Conservation (phyloP, 2,888 invertebrate genomes). For the Trichogramma dendrolimi region DNA sequence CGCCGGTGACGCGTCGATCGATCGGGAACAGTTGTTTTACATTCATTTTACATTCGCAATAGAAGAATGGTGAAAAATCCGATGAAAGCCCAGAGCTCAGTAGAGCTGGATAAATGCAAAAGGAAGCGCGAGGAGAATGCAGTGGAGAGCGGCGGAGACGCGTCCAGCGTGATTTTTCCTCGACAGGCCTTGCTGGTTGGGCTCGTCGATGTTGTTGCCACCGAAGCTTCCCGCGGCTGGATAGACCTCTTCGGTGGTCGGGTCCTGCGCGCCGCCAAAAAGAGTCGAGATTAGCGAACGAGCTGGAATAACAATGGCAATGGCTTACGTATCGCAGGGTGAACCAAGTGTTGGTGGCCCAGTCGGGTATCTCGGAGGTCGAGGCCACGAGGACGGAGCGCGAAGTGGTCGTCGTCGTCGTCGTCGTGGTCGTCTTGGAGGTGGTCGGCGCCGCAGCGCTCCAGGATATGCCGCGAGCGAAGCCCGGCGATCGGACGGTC, state of each 20-base stretch:
- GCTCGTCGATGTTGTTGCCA: slow-evolving; percentile 58
- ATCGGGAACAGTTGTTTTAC: too few relatives aligned
- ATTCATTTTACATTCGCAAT: too few relatives aligned
- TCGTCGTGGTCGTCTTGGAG: slow-evolving; percentile 47
- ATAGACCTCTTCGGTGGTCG: slow-evolving; percentile 52
- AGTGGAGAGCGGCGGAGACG: too few relatives aligned
- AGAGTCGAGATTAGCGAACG: not conserved
- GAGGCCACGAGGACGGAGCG: not conserved
- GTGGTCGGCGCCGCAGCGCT: slow-evolving; percentile 34
- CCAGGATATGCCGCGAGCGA: slow-evolving; percentile 56
- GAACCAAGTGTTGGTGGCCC: slow-evolving; percentile 44
- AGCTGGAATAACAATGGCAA: not conserved
- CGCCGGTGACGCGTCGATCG: too few relatives aligned
- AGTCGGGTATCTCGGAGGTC: slow-evolving; percentile 41
- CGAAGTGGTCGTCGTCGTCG: slow-evolving; percentile 13
- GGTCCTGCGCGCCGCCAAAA: slow-evolving; percentile 32
- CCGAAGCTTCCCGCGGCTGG: slow-evolving; percentile 55
- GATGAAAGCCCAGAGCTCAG: too few relatives aligned
- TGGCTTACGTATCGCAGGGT: slow-evolving; percentile 38
- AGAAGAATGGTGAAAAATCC: too few relatives aligned
- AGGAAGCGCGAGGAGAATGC: too few relatives aligned
- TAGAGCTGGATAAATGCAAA: too few relatives aligned
- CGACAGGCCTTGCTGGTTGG: slow-evolving; percentile 57
- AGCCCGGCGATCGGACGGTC: slow-evolving; percentile 50
- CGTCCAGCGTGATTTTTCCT: slow-evolving; percentile 32